Conservation (phyloP, 2,797 vertebrate species). For the Lagorchestes hirsutus region DNA sequence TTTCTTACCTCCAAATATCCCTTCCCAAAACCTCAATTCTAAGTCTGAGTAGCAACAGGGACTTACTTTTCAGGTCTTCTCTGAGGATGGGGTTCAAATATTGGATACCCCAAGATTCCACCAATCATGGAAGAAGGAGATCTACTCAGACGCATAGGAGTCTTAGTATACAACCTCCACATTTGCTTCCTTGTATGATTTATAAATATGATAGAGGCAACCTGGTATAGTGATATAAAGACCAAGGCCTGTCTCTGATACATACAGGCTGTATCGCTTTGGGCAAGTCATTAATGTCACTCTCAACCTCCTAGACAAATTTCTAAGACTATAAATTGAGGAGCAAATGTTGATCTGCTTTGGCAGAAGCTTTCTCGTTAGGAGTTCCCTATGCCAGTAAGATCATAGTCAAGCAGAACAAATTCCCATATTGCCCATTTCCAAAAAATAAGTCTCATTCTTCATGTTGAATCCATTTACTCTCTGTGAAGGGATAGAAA, state of each 20-base stretch:
- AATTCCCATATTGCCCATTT: neutral
- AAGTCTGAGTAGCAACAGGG: neutral
- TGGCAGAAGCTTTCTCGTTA: neutral
- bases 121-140: neutral
- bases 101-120: neutral
- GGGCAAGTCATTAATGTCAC: neutral
- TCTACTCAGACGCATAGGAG: neutral
- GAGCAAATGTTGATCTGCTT: neutral
- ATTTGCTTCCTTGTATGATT: neutral
- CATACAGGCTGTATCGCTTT: neutral
- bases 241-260: neutral
- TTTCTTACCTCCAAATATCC: neutral
- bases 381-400: neutral
- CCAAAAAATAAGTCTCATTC: neutral
- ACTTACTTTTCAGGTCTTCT: neutral
- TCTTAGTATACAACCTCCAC: neutral
- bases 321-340: neutral
- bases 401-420: neutral
- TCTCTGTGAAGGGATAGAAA: neutral
- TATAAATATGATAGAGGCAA: neutral
- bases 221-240: neutral
- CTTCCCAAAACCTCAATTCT: too few species aligned
- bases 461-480: neutral
- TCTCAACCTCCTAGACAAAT: neutral
- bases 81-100: neutral